These are phyloP conservation scores for Timema cristinae DNA, from an alignment of 2,888 invertebrate genomes.

Conservation along the genomic window DNA sequence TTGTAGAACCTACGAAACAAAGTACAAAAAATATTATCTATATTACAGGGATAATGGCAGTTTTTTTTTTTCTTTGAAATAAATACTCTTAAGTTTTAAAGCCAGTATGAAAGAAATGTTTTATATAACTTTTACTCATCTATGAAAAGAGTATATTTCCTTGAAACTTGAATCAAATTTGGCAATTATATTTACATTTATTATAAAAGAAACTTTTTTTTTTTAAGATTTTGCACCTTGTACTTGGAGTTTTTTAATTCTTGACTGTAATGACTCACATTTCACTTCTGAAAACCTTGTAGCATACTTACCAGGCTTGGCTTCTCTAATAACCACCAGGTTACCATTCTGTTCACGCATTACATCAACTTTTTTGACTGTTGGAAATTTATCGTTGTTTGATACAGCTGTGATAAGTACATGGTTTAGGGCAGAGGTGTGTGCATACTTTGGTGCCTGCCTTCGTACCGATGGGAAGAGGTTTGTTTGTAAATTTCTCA, in stretches of 20 bases:
- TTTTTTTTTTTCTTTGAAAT: too few species aligned
- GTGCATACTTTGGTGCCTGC: slow-evolving; percentile 22
- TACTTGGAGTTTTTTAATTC: slow-evolving; percentile 47
- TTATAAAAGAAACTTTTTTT: background rate
- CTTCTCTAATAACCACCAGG: slow-evolving; percentile 48
- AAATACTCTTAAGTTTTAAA: too few species aligned
- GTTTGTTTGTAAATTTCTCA: background rate
- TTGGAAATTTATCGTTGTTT: background rate
- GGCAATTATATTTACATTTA: too few species aligned
- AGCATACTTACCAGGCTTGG: slow-evolving; percentile 45
- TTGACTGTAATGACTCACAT: slow-evolving; percentile 49
- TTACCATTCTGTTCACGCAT: slow-evolving; percentile 47
- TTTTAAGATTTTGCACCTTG: slow-evolving; percentile 33
- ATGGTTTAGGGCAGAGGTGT: slow-evolving; percentile 22
- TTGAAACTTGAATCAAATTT: too few species aligned
- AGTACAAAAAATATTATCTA: too few species aligned
- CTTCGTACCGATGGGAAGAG: slow-evolving; percentile 9
- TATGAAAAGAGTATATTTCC: too few species aligned
- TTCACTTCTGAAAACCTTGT: slow-evolving; percentile 49
- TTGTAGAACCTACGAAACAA: too few species aligned
- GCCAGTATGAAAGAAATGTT: too few species aligned
- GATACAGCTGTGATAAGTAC: slow-evolving; percentile 1
- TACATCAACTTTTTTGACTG: slow-evolving; percentile 41
- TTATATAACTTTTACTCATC: too few species aligned
- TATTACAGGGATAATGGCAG: too few species aligned